Evolutionary conservation across 2,888 invertebrate species (phyloP).

Genomic region (Venustoraphidia nigricollis): DNA sequence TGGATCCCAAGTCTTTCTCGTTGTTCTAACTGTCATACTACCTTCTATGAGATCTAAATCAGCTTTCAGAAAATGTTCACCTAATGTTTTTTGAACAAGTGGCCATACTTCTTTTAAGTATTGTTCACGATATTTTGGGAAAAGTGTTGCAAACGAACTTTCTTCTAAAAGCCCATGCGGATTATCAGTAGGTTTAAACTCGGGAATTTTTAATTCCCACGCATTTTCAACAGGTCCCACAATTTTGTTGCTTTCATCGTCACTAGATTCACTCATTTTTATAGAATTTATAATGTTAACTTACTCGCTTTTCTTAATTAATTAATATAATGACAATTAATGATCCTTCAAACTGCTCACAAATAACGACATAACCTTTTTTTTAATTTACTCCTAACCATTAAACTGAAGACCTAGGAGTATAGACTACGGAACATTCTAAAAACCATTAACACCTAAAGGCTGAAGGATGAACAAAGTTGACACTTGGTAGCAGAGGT

Average conservation of each 20-base stretch:
- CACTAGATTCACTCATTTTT: constrained; percentile 15
- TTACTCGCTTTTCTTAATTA: no score
- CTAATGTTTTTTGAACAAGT: constrained; percentile 71
- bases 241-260: constrained; percentile 22
- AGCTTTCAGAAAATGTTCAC: constrained; percentile 64
- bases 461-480: no score
- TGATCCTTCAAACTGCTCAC: no score
- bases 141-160: constrained; percentile 91
- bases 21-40: constrained; percentile 88
- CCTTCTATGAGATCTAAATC: constrained; percentile 89
- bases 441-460: no score
- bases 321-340: no score
- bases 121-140: constrained; percentile 94
- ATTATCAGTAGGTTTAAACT: constrained; percentile 79
- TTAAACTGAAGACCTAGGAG: no score
- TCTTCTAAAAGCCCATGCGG: constrained; percentile 79
- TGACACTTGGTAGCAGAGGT: no score
- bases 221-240: constrained; percentile 63
- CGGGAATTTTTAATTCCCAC: constrained; percentile 73
- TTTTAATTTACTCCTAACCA: no score
- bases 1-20: constrained; percentile 96
- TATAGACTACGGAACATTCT: no score
- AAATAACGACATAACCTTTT: no score
- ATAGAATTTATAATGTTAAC: no score
- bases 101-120: constrained; percentile 94